phyloP scores from a whole-genome alignment of 2,113 vertebrate genomes.

The Peromyscus californicus region DNA sequence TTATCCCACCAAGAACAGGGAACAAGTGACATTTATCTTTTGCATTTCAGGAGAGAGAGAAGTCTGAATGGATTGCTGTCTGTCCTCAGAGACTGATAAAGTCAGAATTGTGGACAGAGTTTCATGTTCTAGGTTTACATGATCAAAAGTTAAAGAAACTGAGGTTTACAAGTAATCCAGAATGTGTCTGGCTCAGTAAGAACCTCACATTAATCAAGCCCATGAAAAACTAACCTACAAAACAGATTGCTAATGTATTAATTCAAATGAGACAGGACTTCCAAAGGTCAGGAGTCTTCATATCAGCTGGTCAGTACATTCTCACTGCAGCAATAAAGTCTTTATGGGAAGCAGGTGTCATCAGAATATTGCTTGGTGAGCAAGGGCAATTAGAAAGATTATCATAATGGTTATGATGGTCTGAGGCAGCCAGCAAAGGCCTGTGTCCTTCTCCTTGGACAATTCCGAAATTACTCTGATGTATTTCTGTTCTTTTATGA shows the following conservation, averaged over 20 bases:
- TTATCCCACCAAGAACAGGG: too few species aligned
- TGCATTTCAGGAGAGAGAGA: background rate
- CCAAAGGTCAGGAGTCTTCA: conserved; percentile 34
- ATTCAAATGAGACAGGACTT: conserved; percentile 49
- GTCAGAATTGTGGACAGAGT: background rate
- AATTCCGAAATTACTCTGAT: background rate
- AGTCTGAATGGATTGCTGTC: background rate
- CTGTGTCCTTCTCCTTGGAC: background rate
- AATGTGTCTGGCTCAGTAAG: background rate
- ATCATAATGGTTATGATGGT: background rate
- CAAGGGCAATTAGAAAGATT: conserved; percentile 17
- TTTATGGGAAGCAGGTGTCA: conserved; percentile 6
- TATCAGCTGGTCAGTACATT: conserved; percentile 21
- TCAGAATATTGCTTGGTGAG: conserved; percentile 18
- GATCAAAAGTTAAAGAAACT: background rate
- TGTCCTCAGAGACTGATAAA: background rate
- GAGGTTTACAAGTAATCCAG: background rate
- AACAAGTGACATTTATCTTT: background rate
- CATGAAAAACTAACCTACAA: conserved; percentile 17
- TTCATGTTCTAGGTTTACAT: background rate
- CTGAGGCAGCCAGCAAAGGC: background rate
- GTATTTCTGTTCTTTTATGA: background rate
- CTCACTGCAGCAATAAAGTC: conserved; percentile 46
- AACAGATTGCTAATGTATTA: conserved; percentile 45
- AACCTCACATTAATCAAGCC: conserved; percentile 39